phyloP scores from a whole-genome alignment of 2,113 vertebrate genomes.

The Puma concolor region DNA sequence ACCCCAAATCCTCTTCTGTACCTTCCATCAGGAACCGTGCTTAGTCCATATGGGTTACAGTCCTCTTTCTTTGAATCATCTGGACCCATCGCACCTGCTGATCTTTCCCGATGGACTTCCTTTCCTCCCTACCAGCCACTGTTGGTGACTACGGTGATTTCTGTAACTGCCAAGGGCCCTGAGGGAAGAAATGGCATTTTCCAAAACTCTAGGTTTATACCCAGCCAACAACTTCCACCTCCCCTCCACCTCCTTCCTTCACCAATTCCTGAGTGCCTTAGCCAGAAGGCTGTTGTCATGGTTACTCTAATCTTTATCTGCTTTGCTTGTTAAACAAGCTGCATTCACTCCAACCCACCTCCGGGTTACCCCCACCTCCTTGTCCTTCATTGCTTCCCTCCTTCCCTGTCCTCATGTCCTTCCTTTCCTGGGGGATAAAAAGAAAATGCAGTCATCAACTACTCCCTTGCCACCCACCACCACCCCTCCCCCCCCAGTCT shows the following conservation, averaged over 20 bases:
- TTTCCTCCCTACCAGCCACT: background rate
- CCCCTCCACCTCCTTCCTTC: constrained; percentile 31
- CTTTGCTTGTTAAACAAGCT: constrained; percentile 79
- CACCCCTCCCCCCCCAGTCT: background rate
- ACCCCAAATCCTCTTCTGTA: too few species aligned
- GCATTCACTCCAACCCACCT: constrained; percentile 58
- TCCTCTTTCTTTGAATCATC: background rate
- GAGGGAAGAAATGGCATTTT: constrained; percentile 64
- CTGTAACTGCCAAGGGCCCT: constrained; percentile 36
- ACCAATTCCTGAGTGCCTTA: constrained; percentile 76
- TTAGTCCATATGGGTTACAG: background rate
- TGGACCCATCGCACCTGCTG: background rate
- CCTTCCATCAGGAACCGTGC: background rate
- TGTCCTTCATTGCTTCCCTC: background rate
- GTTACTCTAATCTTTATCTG: constrained; percentile 86
- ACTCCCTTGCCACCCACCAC: background rate
- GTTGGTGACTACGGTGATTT: constrained; percentile 21
- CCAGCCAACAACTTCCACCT: constrained; percentile 56
- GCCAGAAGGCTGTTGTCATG: constrained; percentile 83
- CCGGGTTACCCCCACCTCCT: constrained; percentile 5
- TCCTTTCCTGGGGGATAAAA: background rate
- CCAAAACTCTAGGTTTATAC: constrained; percentile 63
- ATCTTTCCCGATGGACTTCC: background rate
- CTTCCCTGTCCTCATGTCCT: background rate
- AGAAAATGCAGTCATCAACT: fast-evolving